A percentile compares a stretch with the other conserved stretches of the same genome.
Conservation (phyloP, 2,888 invertebrate species). For the Rhorus exstirpatorius region DNA sequence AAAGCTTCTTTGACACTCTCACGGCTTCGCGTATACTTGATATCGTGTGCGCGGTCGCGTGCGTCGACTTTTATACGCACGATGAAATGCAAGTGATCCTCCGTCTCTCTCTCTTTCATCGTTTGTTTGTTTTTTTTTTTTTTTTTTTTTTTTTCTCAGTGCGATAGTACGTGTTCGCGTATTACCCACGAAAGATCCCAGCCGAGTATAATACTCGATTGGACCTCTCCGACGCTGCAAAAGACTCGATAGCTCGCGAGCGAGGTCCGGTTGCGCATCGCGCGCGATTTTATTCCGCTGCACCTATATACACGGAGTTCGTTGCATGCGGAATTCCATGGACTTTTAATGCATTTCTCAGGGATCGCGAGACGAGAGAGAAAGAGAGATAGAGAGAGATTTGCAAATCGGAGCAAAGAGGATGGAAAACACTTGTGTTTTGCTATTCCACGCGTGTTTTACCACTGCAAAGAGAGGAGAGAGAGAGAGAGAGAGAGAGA, state of each 20-base stretch:
- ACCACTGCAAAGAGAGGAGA: slow-evolving; percentile 54
- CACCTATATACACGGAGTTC: slow-evolving; percentile 34
- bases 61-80: slow-evolving; percentile 74
- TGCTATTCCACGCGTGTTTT: slow-evolving; percentile 83
- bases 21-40: slow-evolving; percentile 50
- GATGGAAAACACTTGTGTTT: slow-evolving; percentile 72
- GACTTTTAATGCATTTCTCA: slow-evolving; percentile 83
- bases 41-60: slow-evolving; percentile 68
- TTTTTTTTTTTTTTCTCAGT: slow-evolving; percentile 33
- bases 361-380: slow-evolving; percentile 76
- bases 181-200: slow-evolving; percentile 46
- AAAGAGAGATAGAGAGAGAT: slow-evolving; percentile 32
- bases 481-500: slow-evolving; percentile 64
- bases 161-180: slow-evolving; percentile 47
- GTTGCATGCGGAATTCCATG: slow-evolving; percentile 81
- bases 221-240: background rate
- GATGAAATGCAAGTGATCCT: slow-evolving; percentile 78
- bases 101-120: slow-evolving; percentile 13
- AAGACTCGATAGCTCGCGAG: slow-evolving; percentile 56
- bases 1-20: slow-evolving; percentile 61
- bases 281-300: slow-evolving; percentile 18
- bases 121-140: slow-evolving; percentile 18
- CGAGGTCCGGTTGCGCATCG: slow-evolving; percentile 61
- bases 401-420: slow-evolving; percentile 68
- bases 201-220: slow-evolving; percentile 28